Evolutionary conservation across 2,888 invertebrate species (phyloP).

Genomic region (Yponomeuta sedellus): DNA sequence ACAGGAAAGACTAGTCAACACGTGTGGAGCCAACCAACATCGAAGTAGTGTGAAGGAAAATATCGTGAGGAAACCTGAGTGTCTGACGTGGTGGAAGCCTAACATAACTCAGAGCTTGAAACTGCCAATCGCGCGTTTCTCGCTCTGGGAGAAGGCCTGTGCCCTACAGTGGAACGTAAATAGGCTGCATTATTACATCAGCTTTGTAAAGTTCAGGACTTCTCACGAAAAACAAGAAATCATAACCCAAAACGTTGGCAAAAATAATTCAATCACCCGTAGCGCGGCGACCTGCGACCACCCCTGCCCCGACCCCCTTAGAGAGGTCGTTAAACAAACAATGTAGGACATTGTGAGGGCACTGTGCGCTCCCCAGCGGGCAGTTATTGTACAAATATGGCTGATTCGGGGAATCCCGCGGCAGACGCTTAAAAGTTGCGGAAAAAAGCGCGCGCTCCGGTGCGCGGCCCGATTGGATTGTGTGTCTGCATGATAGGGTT

Average conservation of each 20-base stretch:
- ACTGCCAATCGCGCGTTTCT: too few relatives aligned
- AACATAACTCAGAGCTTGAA: too few relatives aligned
- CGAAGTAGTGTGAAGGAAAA: too few relatives aligned
- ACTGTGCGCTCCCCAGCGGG: constrained; percentile 44
- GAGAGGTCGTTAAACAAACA: constrained; percentile 71
- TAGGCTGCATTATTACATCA: too few relatives aligned
- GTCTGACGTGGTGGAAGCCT: too few relatives aligned
- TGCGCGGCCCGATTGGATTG: constrained; percentile 39
- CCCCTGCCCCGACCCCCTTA: constrained; percentile 40
- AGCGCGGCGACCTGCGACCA: constrained; percentile 40
- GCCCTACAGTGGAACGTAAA: too few relatives aligned
- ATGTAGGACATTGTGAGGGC: constrained; percentile 41
- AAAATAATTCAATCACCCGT: constrained; percentile 1
- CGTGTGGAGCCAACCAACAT: too few relatives aligned
- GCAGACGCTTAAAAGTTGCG: constrained; percentile 67
- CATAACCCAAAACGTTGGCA: neutral
- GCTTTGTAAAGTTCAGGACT: too few relatives aligned
- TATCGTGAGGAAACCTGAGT: too few relatives aligned
- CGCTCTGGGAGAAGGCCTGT: too few relatives aligned
- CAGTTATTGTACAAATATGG: constrained; percentile 65
- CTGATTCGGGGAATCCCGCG: constrained; percentile 59
- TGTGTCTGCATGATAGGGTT: constrained; percentile 27
- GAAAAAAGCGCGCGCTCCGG: constrained; percentile 54
- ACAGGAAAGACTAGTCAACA: too few relatives aligned
- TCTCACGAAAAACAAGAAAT: constrained; percentile 26